phyloP scores from a whole-genome alignment of 1,140 invertebrate genomes.

The Cyphomyrmex costatus region DNA sequence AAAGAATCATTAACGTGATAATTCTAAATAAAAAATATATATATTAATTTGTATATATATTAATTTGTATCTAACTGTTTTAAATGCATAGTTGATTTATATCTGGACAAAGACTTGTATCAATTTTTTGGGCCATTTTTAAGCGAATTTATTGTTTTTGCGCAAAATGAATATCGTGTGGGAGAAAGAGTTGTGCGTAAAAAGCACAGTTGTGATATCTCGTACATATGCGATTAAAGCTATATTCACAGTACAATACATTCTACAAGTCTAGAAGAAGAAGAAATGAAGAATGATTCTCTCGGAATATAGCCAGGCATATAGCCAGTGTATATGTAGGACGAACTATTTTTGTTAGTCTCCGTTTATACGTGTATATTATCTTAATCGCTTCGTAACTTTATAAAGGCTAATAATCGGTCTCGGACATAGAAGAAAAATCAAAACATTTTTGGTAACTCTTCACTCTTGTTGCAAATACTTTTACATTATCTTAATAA shows the following conservation, averaged over 20 bases:
- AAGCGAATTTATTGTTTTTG: background rate
- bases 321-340: background rate
- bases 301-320: background rate
- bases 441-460: conserved; percentile 13
- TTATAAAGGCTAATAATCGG: conserved; percentile 5
- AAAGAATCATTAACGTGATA: conserved; percentile 6
- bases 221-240: conserved; percentile 30
- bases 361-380: conserved; percentile 3
- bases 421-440: conserved; percentile 64
- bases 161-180: background rate
- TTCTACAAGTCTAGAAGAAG: conserved; percentile 8
- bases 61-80: background rate
- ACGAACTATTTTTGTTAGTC: conserved; percentile 64
- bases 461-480: background rate
- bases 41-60: background rate
- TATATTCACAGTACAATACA: conserved; percentile 43
- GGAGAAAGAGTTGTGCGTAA: background rate
- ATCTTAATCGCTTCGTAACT: conserved; percentile 6
- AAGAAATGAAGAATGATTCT: conserved; percentile 1
- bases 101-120: background rate
- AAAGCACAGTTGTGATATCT: conserved; percentile 45
- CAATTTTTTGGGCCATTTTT: background rate
- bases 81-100: background rate
- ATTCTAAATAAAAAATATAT: background rate
- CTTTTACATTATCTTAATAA: background rate